These are phyloP conservation scores for Nettapus auritus DNA, from an alignment of 2,113 vertebrate genomes.

Conservation along the genomic window DNA sequence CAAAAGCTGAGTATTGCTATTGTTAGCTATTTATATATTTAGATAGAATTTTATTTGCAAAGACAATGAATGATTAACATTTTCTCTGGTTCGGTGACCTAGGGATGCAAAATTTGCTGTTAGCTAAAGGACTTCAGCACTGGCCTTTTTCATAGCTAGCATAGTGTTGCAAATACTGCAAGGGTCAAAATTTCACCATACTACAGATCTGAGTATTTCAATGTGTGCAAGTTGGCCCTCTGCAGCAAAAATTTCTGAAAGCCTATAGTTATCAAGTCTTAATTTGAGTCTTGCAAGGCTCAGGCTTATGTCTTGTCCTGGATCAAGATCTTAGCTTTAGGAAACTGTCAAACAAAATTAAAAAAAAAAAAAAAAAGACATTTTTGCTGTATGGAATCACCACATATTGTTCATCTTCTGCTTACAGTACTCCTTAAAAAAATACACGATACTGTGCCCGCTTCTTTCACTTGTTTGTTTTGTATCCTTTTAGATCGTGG, in stretches of 20 bases:
- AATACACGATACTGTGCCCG: neutral
- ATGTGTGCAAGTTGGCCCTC: neutral
- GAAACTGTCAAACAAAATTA: neutral
- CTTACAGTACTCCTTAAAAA: neutral
- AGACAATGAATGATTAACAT: neutral
- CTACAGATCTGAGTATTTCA: neutral
- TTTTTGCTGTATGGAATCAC: neutral
- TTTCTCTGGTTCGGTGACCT: neutral
- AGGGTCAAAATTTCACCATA: neutral
- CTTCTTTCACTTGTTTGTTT: neutral
- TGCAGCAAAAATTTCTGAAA: neutral
- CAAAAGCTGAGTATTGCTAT: neutral
- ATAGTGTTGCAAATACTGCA: neutral
- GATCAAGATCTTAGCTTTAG: neutral
- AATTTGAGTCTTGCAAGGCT: neutral
- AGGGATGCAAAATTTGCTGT: neutral
- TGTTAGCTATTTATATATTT: neutral
- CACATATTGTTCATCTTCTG: neutral
- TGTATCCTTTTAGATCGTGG: neutral
- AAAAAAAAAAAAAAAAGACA: neutral
- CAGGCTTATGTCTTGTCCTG: neutral
- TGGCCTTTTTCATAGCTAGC: neutral
- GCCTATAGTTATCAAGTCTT: neutral
- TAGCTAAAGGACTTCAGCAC: neutral
- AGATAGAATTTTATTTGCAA: neutral